Evolutionary conservation across 2,888 invertebrate genomes (phyloP), one percentile per base, ranked within the genome.

Genomic region (Xestia xanthographa): DNA sequence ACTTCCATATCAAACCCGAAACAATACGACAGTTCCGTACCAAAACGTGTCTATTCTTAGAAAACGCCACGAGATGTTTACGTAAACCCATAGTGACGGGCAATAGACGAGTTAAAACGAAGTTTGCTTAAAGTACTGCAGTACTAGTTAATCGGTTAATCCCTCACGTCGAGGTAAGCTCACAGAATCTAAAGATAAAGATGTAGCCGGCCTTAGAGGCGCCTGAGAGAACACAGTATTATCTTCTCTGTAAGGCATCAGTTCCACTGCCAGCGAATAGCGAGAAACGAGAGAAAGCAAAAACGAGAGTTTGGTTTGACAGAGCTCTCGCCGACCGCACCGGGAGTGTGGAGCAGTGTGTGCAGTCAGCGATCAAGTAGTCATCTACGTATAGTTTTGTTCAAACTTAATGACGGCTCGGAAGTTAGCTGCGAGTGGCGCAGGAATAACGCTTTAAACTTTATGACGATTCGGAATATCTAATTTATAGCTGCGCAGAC

Each of bases 141-240:
- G 91, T 90, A 91, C 91, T 85, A 87, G 91, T 91, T 94, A 95
- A 95, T 94, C 94, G 86, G 91, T 91, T 94, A 95, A 95, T 94
- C 94, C 94, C 92, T 88, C 79, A 60, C 87, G 88, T 86, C 87
- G 89, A 87, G 92, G 90, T 92, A 92, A 94, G 92, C 94, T 91
- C 88, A 90, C 90, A 89, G 89, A 91, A 93, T 92, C 92, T 86
- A 90, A 89, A 92, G 92, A 92, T 92, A 92, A 89, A 90, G 92
- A 90, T 90, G 92, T 84, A 87, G 85, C 85, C 79, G 84, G 85
- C 86, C 85, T 73, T 79, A 83, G 84, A 89, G 91, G 91, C 92
- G 92, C 91, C 92, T 83, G 84, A 75, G 45, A 62, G 80, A 79
- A 81, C 80, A 79, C 71, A 63, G 65, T 79, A 85, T 90, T 89